Conservation (phyloP, 2,888 invertebrate genomes). For the Conops quadrifasciatus region DNA sequence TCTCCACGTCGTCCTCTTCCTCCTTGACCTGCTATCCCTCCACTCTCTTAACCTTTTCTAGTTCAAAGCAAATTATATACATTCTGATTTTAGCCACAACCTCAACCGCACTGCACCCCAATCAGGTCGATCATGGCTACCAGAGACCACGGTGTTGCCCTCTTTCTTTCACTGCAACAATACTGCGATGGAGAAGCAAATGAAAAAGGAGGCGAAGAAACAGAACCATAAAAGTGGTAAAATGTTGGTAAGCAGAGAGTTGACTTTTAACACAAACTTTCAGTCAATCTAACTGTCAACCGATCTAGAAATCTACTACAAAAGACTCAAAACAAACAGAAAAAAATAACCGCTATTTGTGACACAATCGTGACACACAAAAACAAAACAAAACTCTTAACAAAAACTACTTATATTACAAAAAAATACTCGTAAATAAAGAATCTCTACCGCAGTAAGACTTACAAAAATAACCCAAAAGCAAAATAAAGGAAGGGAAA, state of each 20-base stretch:
- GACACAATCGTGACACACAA: slow-evolving; percentile 18
- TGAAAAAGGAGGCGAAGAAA: not conserved
- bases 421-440: too few relatives aligned
- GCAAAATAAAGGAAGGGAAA: too few relatives aligned
- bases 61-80: slow-evolving; percentile 1
- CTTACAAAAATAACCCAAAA: too few relatives aligned
- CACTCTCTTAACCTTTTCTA: not conserved
- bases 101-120: not conserved
- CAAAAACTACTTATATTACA: not conserved
- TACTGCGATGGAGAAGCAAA: not conserved
- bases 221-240: not conserved
- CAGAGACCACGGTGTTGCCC: slow-evolving; percentile 1
- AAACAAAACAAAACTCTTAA: not conserved
- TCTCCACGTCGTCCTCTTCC: not conserved
- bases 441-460: too few relatives aligned
- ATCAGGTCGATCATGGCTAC: not conserved
- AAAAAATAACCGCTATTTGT: slow-evolving; percentile 8
- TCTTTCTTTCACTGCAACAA: not conserved
- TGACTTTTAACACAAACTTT: slow-evolving; percentile 18
- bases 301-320: slow-evolving; percentile 4
- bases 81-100: not conserved
- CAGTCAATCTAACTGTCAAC: slow-evolving; percentile 24
- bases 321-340: not conserved
- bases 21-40: not conserved
- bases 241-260: too few relatives aligned